Conservation (phyloP, 2,113 vertebrate genomes). For the Ariopsis seemanni region DNA sequence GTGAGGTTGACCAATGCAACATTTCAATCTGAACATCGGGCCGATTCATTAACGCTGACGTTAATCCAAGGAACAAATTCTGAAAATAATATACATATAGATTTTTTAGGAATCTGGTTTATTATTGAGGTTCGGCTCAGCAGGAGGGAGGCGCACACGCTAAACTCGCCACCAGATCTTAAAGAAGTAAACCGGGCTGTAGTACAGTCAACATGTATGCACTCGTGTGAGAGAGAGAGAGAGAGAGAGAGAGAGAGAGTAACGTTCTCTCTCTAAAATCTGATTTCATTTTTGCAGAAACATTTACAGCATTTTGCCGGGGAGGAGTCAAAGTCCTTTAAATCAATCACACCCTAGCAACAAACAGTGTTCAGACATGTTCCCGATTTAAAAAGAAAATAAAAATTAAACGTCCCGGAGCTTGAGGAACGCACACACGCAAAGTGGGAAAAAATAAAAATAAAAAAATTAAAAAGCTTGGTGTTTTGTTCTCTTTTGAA, state of each 20-base stretch:
- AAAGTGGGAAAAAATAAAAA: constrained; percentile 38
- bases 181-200: not conserved
- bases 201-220: constrained; percentile 23
- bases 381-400: constrained; percentile 51
- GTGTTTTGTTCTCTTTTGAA: constrained; percentile 69
- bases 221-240: not conserved
- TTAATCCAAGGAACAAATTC: not conserved
- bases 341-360: constrained; percentile 65
- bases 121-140: constrained; percentile 30
- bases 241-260: not conserved
- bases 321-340: constrained; percentile 33
- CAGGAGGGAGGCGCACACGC: constrained; percentile 8
- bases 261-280: constrained; percentile 25
- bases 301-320: constrained; percentile 23
- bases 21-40: not conserved
- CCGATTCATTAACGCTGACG: not conserved
- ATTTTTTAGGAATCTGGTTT: not conserved
- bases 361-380: constrained; percentile 64
- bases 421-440: constrained; percentile 50
- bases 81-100: not conserved
- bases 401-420: constrained; percentile 16
- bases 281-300: constrained; percentile 20
- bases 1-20: constrained; percentile 37
- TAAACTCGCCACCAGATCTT: constrained; percentile 11
- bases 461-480: constrained; percentile 43